phyloP scores from a whole-genome alignment of 2,797 vertebrate species.

The Lagodon rhomboides region DNA sequence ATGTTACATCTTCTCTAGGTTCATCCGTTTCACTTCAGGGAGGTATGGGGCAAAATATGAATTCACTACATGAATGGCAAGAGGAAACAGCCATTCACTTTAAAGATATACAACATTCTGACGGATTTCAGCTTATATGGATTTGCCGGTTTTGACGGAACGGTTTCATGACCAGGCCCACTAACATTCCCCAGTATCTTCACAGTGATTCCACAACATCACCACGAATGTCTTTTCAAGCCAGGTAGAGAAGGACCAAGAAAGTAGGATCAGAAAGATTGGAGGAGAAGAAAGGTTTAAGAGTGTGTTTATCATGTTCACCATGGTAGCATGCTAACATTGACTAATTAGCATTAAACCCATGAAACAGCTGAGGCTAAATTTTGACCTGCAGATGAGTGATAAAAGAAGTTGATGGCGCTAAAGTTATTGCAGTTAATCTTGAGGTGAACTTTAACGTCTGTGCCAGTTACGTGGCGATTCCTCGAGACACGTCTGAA shows the following conservation, averaged over 20 bases:
- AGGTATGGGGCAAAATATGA: conserved; percentile 3
- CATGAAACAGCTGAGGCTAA: not conserved
- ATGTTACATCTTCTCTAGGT: conserved; percentile 3
- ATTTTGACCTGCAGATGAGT: not conserved
- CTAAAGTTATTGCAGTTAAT: not conserved
- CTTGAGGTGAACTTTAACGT: not conserved
- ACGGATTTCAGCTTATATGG: not conserved
- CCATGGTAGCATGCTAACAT: not conserved
- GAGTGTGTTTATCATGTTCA: not conserved
- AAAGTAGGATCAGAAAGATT: no score
- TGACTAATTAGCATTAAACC: not conserved
- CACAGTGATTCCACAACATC: no score
- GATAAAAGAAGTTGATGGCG: not conserved
- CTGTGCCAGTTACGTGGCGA: not conserved
- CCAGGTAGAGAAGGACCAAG: no score
- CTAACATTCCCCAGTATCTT: no score
- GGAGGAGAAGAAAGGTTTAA: no score
- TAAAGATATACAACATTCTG: not conserved
- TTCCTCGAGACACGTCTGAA: not conserved
- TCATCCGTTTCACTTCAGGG: conserved; percentile 4
- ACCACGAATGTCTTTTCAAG: no score
- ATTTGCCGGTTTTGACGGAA: conserved; percentile 9
- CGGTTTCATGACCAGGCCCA: not conserved
- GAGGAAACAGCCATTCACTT: not conserved
- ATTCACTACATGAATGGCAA: not conserved